phyloP scores from a whole-genome alignment of 2,797 vertebrate species.

The Ctenopoma kingsleyae region DNA sequence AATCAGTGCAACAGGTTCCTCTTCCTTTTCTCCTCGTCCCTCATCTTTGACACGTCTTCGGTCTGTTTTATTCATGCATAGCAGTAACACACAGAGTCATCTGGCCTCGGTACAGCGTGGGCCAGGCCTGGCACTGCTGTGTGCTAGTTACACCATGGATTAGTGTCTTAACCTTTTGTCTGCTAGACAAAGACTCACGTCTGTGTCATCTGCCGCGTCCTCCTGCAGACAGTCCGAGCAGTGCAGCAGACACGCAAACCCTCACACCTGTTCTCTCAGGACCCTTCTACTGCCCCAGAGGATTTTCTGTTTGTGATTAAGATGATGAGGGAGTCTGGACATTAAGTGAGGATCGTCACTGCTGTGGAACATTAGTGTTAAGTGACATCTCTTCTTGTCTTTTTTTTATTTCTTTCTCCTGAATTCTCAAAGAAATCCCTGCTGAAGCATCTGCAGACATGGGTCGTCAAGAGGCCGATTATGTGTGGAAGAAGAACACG shows the following conservation, averaged over 20 bases:
- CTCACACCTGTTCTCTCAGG: constrained; percentile 34
- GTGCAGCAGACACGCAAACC: constrained; percentile 33
- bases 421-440: constrained; percentile 76
- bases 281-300: constrained; percentile 45
- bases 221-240: constrained; percentile 59
- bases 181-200: constrained; percentile 32
- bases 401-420: constrained; percentile 12
- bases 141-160: constrained; percentile 35
- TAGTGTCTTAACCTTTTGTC: constrained; percentile 45
- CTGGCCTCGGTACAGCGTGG: neutral
- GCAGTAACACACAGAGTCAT: neutral
- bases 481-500: constrained; percentile 93
- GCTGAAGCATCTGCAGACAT: constrained; percentile 86
- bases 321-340: constrained; percentile 22
- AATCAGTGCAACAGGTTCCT: neutral
- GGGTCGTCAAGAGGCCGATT: constrained; percentile 89
- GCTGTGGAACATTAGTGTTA: neutral
- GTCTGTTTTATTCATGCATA: neutral
- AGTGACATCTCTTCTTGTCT: neutral
- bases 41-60: neutral
- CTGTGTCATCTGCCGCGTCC: constrained; percentile 20
- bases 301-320: constrained; percentile 23
- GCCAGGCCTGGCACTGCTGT: neutral
- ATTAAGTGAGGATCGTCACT: constrained; percentile 18
- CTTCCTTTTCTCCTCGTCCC: neutral